Percentiles rank a stretch among this genome's conserved stretches.
phyloP scores from a whole-genome alignment of 2,797 vertebrate genomes.

The Petrocephalus schoutedeni region DNA sequence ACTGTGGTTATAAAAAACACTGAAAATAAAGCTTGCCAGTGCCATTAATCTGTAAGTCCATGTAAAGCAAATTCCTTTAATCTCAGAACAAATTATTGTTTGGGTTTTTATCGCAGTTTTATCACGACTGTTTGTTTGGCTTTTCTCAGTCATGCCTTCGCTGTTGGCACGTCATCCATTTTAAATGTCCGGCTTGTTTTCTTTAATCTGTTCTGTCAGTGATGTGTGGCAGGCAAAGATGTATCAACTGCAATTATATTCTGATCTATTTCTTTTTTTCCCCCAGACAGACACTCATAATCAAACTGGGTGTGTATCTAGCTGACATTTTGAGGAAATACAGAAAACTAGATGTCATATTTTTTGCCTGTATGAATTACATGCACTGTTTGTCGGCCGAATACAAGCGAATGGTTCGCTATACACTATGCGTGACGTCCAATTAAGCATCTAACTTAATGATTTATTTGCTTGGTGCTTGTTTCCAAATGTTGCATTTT shows the following conservation, averaged over 20 bases:
- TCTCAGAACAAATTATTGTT: not conserved
- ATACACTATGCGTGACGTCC: not conserved
- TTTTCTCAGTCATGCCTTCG: not conserved
- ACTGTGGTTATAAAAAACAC: not conserved
- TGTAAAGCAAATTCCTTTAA: not conserved
- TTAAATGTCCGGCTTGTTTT: conserved; percentile 1
- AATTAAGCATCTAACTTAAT: not conserved
- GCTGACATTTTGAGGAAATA: conserved; percentile 5
- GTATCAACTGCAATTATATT: conserved; percentile 4
- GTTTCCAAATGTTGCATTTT: not conserved
- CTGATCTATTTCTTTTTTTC: not conserved
- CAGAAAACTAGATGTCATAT: not conserved
- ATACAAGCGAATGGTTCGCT: not conserved
- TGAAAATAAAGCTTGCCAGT: not conserved
- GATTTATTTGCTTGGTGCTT: not conserved
- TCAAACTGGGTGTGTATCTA: not conserved
- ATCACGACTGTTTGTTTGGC: conserved; percentile 5
- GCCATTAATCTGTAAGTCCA: not conserved
- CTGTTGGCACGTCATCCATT: not conserved
- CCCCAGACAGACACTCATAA: not conserved
- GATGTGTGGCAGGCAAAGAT: not conserved
- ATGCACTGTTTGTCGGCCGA: not conserved
- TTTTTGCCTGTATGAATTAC: not conserved
- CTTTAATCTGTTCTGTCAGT: conserved; percentile 9
- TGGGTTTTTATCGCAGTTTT: not conserved